These are phyloP conservation scores for Anthoptus insignis DNA, from an alignment of 2,888 invertebrate genomes.

Conservation along the genomic window DNA sequence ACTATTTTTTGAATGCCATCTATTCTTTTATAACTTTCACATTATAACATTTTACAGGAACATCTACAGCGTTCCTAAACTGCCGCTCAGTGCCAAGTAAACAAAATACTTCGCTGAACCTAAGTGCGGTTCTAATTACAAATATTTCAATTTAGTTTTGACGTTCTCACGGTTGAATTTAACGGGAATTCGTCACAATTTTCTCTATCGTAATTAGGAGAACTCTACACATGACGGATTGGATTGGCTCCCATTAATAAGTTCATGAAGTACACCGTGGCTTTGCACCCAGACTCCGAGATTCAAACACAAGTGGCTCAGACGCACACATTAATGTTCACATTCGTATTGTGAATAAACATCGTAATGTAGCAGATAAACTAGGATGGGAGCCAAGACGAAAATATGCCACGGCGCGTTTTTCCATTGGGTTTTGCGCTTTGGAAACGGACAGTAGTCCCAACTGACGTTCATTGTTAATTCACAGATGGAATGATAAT, in stretches of 20 bases:
- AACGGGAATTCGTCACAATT: conserved; percentile 7
- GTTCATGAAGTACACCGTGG: conserved; percentile 39
- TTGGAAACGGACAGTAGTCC: conserved; percentile 80
- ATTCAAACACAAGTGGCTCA: conserved; percentile 72
- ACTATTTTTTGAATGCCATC: conserved; percentile 15
- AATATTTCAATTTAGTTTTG: too few relatives aligned
- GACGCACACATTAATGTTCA: conserved; percentile 83
- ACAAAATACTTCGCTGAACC: conserved; percentile 51
- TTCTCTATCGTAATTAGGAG: conserved; percentile 5
- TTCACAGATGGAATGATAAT: conserved; percentile 67
- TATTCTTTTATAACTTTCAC: conserved; percentile 8
- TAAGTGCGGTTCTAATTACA: conserved; percentile 17
- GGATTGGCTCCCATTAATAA: conserved; percentile 44
- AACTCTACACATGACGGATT: conserved; percentile 36
- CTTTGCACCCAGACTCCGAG: conserved; percentile 46
- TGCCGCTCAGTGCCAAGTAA: conserved; percentile 51
- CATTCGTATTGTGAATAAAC: conserved; percentile 87
- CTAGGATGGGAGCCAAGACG: conserved; percentile 87
- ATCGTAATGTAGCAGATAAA: conserved; percentile 87
- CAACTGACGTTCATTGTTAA: conserved; percentile 72
- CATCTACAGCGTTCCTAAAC: neutral
- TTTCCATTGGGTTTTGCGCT: conserved; percentile 85
- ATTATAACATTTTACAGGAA: neutral
- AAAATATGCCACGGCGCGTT: conserved; percentile 86
- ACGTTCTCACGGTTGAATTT: too few relatives aligned